Conservation (phyloP, 1,140 invertebrate genomes). For the Coelopa frigida region DNA sequence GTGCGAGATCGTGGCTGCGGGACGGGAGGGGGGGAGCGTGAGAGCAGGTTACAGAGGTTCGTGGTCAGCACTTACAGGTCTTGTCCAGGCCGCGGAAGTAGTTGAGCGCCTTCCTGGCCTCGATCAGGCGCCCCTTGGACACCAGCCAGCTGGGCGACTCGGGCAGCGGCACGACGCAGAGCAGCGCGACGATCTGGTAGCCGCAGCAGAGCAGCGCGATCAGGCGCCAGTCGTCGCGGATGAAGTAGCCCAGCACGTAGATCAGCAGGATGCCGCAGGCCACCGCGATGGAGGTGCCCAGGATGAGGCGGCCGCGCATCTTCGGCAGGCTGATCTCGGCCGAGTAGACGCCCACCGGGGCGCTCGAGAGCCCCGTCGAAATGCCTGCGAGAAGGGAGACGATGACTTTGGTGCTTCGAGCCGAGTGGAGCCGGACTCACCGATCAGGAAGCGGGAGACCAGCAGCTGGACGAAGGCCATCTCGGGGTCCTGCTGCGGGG, state of each 20-base stretch:
- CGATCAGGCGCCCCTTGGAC: conserved; percentile 47
- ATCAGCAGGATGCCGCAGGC: conserved; percentile 54
- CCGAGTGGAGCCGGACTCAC: conserved; percentile 14
- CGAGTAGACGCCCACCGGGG: conserved; percentile 56
- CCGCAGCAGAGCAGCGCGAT: conserved; percentile 56
- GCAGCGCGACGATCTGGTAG: conserved; percentile 49
- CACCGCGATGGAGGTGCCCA: conserved; percentile 55
- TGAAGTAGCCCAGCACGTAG: conserved; percentile 54
- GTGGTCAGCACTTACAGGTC: conserved; percentile 26
- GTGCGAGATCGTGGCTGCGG: conserved; percentile 35
- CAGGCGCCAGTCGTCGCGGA: conserved; percentile 53
- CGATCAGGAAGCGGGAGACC: conserved; percentile 28
- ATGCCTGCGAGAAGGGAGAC: conserved; percentile 45
- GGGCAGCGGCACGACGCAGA: conserved; percentile 53
- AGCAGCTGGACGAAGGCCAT: conserved; percentile 31
- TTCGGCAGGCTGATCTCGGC: conserved; percentile 53
- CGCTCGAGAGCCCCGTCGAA: conserved; percentile 53
- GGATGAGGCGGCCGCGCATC: conserved; percentile 52
- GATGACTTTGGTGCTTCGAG: background rate
- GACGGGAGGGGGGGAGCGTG: conserved; percentile 12
- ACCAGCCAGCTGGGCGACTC: conserved; percentile 67
- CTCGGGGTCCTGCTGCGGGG: conserved; percentile 11
- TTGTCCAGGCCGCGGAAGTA: conserved; percentile 50
- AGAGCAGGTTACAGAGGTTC: conserved; percentile 8
- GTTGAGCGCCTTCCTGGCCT: conserved; percentile 50